Evolutionary conservation across 1,140 invertebrate genomes (phyloP).

Genomic region (Pemphigus obesinymphae): DNA sequence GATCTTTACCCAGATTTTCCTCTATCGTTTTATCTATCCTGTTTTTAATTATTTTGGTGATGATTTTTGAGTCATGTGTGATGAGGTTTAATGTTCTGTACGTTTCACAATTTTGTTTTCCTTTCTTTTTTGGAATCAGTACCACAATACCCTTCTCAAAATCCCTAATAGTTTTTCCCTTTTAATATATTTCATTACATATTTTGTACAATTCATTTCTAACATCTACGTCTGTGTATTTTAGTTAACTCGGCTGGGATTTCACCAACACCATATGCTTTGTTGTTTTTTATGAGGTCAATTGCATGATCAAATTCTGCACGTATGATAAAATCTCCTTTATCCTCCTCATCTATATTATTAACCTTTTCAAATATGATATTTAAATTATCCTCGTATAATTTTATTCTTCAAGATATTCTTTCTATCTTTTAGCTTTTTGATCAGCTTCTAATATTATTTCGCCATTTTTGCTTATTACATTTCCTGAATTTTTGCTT

Average conservation of each 20-base stretch:
- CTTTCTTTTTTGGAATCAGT: slow-evolving; percentile 30
- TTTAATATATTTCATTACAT: slow-evolving; percentile 41
- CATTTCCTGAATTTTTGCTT: slow-evolving; percentile 40
- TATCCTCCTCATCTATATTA: slow-evolving; percentile 27
- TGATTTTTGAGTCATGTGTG: slow-evolving; percentile 20
- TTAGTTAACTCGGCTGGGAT: slow-evolving; percentile 1
- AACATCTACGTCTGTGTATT: neutral
- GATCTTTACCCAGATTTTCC: neutral
- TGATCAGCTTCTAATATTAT: neutral
- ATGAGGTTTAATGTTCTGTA: slow-evolving; percentile 19
- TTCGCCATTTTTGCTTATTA: slow-evolving; percentile 36
- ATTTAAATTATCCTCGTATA: slow-evolving; percentile 22
- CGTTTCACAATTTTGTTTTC: neutral
- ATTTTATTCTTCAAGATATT: neutral
- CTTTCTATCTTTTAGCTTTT: slow-evolving; percentile 1
- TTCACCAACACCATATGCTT: slow-evolving; percentile 32
- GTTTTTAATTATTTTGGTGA: slow-evolving; percentile 11
- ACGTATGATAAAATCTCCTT: slow-evolving; percentile 15
- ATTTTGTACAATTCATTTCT: slow-evolving; percentile 13
- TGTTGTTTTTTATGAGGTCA: neutral
- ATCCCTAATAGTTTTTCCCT: slow-evolving; percentile 39
- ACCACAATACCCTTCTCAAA: slow-evolving; percentile 27
- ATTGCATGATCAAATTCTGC: slow-evolving; percentile 11
- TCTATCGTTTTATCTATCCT: slow-evolving; percentile 28
- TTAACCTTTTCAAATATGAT: slow-evolving; percentile 40